Evolutionary conservation across 2,797 vertebrate genomes (phyloP).

Genomic region (Enteromius fasciolatus): DNA sequence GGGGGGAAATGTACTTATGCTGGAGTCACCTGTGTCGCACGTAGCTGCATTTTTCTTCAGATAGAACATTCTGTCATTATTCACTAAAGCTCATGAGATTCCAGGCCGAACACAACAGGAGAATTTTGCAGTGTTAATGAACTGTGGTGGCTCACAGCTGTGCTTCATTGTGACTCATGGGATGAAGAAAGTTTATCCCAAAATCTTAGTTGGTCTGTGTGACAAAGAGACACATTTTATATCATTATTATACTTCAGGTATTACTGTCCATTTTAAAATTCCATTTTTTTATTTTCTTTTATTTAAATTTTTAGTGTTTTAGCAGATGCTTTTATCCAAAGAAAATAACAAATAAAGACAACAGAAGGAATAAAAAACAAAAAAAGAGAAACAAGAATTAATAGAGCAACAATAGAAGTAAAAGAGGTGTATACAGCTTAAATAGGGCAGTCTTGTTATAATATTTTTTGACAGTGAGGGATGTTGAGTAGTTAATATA

Average conservation of each 20-base stretch:
- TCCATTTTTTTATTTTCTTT: no score
- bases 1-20: neutral
- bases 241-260: neutral
- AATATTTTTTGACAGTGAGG: neutral
- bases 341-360: no score
- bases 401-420: neutral
- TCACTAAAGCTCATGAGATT: neutral
- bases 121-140: neutral
- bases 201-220: neutral
- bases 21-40: neutral
- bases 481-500: neutral
- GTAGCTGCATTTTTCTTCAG: neutral
- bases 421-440: neutral
- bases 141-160: neutral
- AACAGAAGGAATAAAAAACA: no score
- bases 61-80: conserved; percentile 6
- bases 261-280: neutral
- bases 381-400: no score
- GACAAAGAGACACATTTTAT: neutral
- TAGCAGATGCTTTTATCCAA: no score
- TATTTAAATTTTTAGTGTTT: no score
- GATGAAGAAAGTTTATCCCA: neutral
- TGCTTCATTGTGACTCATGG: neutral
- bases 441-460: neutral
- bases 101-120: neutral